A percentile compares a stretch with the other conserved stretches of the same genome.
Evolutionary conservation across 2,888 invertebrate genomes (phyloP).

Genomic region (Smittia aterrima): DNA sequence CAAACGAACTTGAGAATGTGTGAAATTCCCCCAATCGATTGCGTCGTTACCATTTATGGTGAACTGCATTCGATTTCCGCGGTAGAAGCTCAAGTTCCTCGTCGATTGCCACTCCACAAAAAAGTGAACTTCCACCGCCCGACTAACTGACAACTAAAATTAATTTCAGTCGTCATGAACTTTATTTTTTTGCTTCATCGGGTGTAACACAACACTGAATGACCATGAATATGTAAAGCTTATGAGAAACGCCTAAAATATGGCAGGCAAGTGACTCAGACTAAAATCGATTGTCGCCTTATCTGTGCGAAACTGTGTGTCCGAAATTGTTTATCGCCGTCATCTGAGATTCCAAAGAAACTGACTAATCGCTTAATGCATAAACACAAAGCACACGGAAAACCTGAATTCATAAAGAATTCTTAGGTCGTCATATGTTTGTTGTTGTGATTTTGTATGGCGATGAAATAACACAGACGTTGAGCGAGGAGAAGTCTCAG

Average conservation of each 20-base stretch:
- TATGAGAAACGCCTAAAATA: neutral
- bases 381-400: neutral
- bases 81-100: neutral
- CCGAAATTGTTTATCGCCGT: neutral
- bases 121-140: neutral
- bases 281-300: constrained; percentile 1
- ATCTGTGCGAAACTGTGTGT: neutral
- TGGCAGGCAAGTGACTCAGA: constrained; percentile 3
- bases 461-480: constrained; percentile 12
- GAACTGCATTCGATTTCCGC: constrained; percentile 21
- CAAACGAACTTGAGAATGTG: neutral
- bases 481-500: neutral
- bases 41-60: constrained; percentile 37
- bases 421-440: neutral
- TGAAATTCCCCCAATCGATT: constrained; percentile 20
- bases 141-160: constrained; percentile 24
- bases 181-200: neutral
- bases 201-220: neutral
- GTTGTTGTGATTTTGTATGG: neutral
- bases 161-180: constrained; percentile 5
- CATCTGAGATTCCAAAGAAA: too few species aligned
- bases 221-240: constrained; percentile 21
- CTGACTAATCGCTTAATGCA: neutral
- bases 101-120: neutral
- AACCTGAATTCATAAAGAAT: neutral